Conservation (phyloP, 2,797 vertebrate genomes). For the Picus viridis region DNA sequence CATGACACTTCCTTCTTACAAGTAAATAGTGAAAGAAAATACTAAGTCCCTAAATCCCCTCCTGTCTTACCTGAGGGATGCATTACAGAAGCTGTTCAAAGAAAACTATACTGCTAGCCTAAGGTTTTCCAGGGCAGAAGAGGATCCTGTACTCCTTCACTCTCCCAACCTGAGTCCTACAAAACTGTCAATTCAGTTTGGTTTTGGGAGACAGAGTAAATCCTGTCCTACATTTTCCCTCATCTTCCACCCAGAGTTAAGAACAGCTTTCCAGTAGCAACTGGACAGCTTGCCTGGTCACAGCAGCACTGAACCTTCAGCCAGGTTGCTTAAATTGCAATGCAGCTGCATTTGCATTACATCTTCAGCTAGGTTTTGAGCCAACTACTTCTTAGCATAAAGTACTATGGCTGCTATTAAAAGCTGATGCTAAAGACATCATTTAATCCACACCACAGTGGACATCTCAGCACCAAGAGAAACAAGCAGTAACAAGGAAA, state of each 20-base stretch:
- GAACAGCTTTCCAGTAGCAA: background rate
- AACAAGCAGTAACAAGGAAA: background rate
- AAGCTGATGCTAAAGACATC: background rate
- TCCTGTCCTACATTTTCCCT: background rate
- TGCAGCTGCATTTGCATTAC: background rate
- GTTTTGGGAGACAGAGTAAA: background rate
- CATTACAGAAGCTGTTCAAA: background rate
- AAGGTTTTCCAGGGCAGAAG: background rate
- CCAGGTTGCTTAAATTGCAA: background rate
- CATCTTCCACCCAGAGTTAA: background rate
- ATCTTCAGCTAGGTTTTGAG: background rate
- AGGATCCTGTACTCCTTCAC: background rate
- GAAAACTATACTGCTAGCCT: background rate
- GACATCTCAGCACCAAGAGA: background rate
- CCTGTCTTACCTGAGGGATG: background rate
- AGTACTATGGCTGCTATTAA: background rate
- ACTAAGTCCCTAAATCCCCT: background rate
- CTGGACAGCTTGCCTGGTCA: background rate
- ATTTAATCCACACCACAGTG: background rate
- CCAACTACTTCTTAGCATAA: background rate
- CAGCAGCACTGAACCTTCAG: fast-evolving
- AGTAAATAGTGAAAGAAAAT: background rate
- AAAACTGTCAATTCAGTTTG: background rate
- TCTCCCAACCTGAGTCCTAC: background rate
- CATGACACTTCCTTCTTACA: background rate